phyloP scores from a whole-genome alignment of 2,888 invertebrate genomes.

The Andrena camellia region DNA sequence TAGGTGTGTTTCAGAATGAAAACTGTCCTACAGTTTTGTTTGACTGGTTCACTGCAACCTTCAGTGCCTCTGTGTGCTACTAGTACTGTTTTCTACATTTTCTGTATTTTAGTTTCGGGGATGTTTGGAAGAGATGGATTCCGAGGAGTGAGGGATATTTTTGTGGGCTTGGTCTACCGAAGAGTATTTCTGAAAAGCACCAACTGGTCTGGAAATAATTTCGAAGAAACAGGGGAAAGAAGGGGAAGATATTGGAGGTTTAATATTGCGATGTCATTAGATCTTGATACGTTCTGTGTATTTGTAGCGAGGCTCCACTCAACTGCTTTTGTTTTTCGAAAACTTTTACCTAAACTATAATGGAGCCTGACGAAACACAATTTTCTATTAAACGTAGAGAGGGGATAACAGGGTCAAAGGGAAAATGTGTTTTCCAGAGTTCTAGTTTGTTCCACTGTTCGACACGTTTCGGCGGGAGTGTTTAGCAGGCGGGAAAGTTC shows the following conservation, averaged over 20 bases:
- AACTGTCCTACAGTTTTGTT: neutral
- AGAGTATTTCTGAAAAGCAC: too few species aligned
- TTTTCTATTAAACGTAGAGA: neutral
- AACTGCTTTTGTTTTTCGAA: neutral
- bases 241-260: too few species aligned
- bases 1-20: neutral
- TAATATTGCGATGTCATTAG: too few species aligned
- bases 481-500: conserved; percentile 35
- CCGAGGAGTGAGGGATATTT: too few species aligned
- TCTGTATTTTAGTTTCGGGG: too few species aligned
- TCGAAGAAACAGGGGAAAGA: too few species aligned
- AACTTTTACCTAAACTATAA: conserved; percentile 1
- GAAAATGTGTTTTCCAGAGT: conserved; percentile 14
- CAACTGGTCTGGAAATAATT: too few species aligned
- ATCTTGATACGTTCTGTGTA: neutral
- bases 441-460: conserved; percentile 39
- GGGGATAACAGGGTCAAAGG: conserved; percentile 30
- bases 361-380: conserved; percentile 11
- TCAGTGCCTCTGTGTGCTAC: too few species aligned
- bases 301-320: neutral
- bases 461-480: conserved; percentile 19
- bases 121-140: too few species aligned
- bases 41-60: too few species aligned
- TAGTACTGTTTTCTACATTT: too few species aligned
- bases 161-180: too few species aligned